Percentiles rank a stretch among this genome's conserved stretches.
Evolutionary conservation across 2,888 invertebrate genomes (phyloP).

Genomic region (Lasioglossum zephyrum): DNA sequence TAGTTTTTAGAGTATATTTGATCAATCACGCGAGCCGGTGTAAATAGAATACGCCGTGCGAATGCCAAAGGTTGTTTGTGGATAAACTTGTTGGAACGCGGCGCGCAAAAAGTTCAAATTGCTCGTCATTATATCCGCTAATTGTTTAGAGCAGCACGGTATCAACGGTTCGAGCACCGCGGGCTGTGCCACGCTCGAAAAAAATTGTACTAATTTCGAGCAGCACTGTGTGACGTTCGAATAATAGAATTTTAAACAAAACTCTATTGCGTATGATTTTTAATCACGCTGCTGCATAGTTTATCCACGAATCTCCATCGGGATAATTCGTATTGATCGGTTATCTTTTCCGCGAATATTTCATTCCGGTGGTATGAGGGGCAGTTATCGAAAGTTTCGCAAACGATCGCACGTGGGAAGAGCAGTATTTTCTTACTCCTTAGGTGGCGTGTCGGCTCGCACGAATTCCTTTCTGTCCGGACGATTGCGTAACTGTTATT

Average conservation of each 20-base stretch:
- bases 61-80: not conserved
- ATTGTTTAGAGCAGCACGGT: not conserved
- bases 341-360: not conserved
- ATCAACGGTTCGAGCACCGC: not conserved
- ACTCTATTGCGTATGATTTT: not conserved
- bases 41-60: not conserved
- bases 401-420: not conserved
- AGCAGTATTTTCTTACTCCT: not conserved
- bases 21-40: not conserved
- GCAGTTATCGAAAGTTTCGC: not conserved
- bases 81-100: not conserved
- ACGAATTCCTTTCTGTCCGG: not conserved
- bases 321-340: not conserved
- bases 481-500: slow-evolving; percentile 16
- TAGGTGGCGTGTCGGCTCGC: not conserved
- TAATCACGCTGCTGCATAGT: not conserved
- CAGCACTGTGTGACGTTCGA: not conserved
- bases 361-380: not conserved
- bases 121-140: not conserved
- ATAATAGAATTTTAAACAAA: not conserved
- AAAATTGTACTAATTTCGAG: not conserved
- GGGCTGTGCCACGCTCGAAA: not conserved
- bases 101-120: not conserved
- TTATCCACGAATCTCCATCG: not conserved
- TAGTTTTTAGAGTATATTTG: not conserved